phyloP scores from a whole-genome alignment of 23 tunicate species.

The Halocynthia roretzi region DNA sequence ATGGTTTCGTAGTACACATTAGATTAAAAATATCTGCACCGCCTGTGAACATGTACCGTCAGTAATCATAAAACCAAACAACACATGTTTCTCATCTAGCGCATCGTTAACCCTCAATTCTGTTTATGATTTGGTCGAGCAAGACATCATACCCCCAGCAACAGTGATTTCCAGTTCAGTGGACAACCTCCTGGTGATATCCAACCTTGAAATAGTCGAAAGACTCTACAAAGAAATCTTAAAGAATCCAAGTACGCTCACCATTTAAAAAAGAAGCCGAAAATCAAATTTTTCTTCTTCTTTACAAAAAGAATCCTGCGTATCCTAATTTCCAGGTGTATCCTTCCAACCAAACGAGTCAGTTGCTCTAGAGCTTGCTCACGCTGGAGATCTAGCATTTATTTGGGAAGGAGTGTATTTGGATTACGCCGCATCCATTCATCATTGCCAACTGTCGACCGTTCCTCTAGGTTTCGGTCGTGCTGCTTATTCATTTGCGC shows the following conservation, averaged over 20 bases:
- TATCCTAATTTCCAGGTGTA: not conserved
- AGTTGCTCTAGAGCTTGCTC: conserved; percentile 12
- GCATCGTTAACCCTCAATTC: conserved; percentile 12
- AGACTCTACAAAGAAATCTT: conserved; percentile 50
- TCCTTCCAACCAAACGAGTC: conserved; percentile 4
- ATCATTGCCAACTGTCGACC: conserved; percentile 37
- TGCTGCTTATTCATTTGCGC: conserved; percentile 43
- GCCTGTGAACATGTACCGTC: not conserved
- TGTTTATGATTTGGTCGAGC: conserved; percentile 34
- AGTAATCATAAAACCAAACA: not conserved
- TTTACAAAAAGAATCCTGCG: not conserved
- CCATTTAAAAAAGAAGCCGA: not conserved
- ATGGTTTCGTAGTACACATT: not conserved
- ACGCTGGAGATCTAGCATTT: conserved; percentile 48
- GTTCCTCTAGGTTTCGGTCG: conserved; percentile 48
- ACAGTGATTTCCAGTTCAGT: conserved; percentile 41
- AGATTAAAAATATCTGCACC: not conserved
- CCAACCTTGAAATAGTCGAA: conserved; percentile 48
- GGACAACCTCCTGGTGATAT: conserved; percentile 30
- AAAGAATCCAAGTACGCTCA: conserved; percentile 39
- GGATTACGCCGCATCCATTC: conserved; percentile 24
- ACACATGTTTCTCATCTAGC: conserved; percentile 6
- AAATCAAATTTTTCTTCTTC: not conserved
- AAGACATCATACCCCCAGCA: conserved; percentile 30
- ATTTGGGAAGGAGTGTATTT: conserved; percentile 64